Evolutionary conservation across 2,888 invertebrate species (phyloP).

Genomic region (Cartodere bifasciata): DNA sequence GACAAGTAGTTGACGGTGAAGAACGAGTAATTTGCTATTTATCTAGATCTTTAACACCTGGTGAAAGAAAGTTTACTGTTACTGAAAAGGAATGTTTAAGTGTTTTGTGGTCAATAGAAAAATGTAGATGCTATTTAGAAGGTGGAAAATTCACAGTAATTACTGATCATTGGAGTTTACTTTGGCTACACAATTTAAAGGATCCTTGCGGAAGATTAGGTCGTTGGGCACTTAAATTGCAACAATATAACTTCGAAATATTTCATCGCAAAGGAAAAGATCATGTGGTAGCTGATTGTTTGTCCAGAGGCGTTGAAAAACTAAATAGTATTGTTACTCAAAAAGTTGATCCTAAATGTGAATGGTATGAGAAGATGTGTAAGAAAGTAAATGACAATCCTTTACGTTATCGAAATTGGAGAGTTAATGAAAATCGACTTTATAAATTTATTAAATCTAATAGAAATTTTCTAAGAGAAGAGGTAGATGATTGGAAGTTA

Average conservation of each 20-base stretch:
- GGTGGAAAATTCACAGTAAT: slow-evolving; percentile 4
- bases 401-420: slow-evolving; percentile 2
- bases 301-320: too few relatives aligned
- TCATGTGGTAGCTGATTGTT: too few relatives aligned
- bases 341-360: too few relatives aligned
- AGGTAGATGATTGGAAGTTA: slow-evolving; percentile 6
- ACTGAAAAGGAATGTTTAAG: slow-evolving; percentile 12
- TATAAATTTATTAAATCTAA: too few relatives aligned
- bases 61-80: slow-evolving; percentile 7
- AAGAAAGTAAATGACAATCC: slow-evolving; percentile 1
- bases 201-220: too few relatives aligned
- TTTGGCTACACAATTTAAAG: too few relatives aligned
- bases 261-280: too few relatives aligned
- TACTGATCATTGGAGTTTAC: too few relatives aligned
- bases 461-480: slow-evolving; percentile 5
- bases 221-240: too few relatives aligned
- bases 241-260: too few relatives aligned
- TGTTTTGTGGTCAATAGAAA: slow-evolving; percentile 8
- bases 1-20: slow-evolving; percentile 2
- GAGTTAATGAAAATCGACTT: slow-evolving; percentile 2
- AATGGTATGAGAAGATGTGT: slow-evolving; percentile 6
- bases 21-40: slow-evolving; percentile 5
- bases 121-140: slow-evolving; percentile 6
- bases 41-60: slow-evolving; percentile 5
- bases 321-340: too few relatives aligned